Conservation (phyloP, 2,797 vertebrate genomes). For the Pipistrellus kuhlii region DNA sequence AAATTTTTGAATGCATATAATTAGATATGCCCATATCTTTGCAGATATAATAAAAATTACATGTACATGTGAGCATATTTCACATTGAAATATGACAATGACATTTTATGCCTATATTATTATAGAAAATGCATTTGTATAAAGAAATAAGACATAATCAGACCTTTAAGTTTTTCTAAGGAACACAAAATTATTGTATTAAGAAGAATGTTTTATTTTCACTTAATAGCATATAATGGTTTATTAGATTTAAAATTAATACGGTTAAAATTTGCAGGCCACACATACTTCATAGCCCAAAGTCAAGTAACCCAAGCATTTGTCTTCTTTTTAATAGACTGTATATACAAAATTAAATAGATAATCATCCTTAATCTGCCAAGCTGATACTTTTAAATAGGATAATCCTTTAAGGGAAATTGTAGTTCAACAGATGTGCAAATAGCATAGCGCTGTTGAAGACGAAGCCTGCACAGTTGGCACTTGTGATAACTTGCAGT, state of each 20-base stretch:
- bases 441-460: slow-evolving; percentile 24
- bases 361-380: slow-evolving; percentile 78
- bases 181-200: background rate
- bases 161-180: slow-evolving; percentile 20
- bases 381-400: slow-evolving; percentile 75
- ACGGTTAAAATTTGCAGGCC: slow-evolving; percentile 41
- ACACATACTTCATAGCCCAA: background rate
- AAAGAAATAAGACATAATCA: slow-evolving; percentile 40
- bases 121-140: background rate
- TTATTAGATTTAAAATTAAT: slow-evolving; percentile 51
- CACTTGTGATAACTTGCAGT: slow-evolving; percentile 73
- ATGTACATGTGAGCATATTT: background rate
- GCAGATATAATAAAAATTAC: slow-evolving; percentile 26
- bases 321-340: slow-evolving; percentile 57
- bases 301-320: slow-evolving; percentile 43
- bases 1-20: slow-evolving; percentile 23
- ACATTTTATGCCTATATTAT: background rate
- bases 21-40: background rate
- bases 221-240: background rate
- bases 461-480: slow-evolving; percentile 43
- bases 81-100: slow-evolving; percentile 44
- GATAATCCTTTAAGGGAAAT: slow-evolving; percentile 78
- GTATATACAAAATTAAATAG: slow-evolving; percentile 76
- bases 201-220: slow-evolving; percentile 53
- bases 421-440: slow-evolving; percentile 71